Conservation (phyloP, 2,888 invertebrate genomes). For the Resseliella maxima region DNA sequence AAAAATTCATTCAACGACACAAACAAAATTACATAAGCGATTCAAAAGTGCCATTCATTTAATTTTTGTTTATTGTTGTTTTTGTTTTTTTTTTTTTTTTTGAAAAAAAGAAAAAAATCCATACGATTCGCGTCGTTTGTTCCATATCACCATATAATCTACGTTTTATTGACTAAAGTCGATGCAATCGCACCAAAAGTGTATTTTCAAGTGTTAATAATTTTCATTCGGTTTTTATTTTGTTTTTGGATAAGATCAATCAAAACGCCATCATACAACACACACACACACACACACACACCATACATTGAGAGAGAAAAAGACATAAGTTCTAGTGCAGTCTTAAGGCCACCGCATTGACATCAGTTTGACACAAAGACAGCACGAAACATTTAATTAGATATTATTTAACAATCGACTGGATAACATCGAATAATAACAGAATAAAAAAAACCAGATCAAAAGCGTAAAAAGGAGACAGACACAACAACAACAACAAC, state of each 20-base stretch:
- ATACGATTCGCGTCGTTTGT: neutral
- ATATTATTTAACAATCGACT: neutral
- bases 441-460: neutral
- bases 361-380: neutral
- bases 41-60: constrained; percentile 34
- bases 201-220: neutral
- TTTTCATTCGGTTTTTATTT: too few species aligned
- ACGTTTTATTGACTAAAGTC: neutral
- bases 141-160: neutral
- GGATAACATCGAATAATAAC: too few species aligned
- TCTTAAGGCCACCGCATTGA: constrained; percentile 4
- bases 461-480: neutral
- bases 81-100: too few species aligned
- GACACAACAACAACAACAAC: neutral
- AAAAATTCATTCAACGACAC: neutral
- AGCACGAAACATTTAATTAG: constrained; percentile 2
- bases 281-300: too few species aligned
- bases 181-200: neutral
- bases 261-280: neutral
- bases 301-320: too few species aligned
- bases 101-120: too few species aligned
- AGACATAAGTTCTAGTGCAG: neutral
- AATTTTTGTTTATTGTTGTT: neutral
- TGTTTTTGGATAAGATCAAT: neutral
- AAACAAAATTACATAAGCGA: neutral